Conservation (phyloP, 1,140 invertebrate genomes). For the Epicauta chinensis region DNA sequence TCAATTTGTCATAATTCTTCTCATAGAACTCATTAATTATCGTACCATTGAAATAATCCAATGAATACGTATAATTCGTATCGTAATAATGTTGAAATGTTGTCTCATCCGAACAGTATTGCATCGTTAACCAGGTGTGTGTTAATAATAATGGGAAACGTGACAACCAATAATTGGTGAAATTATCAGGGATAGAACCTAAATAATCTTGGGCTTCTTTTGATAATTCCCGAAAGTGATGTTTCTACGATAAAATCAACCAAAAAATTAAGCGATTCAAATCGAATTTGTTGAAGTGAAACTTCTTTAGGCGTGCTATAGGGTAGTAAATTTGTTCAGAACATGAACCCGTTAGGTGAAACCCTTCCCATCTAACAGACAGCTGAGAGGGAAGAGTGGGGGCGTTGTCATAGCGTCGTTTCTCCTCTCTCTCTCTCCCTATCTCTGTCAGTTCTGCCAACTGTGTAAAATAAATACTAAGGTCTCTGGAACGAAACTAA, state of each 20-base stretch:
- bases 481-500: too few species aligned
- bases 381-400: too few species aligned
- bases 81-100: slow-evolving; percentile 72
- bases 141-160: slow-evolving; percentile 83
- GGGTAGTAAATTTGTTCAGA: too few species aligned
- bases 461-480: too few species aligned
- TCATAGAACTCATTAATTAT: too few species aligned
- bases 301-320: too few species aligned
- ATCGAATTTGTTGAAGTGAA: not conserved
- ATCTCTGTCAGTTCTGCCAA: too few species aligned
- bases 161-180: slow-evolving; percentile 86
- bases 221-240: slow-evolving; percentile 91
- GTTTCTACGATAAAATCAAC: slow-evolving; percentile 63
- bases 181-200: slow-evolving; percentile 83
- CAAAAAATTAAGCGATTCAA: slow-evolving; percentile 1
- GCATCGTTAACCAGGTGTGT: slow-evolving; percentile 82
- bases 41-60: slow-evolving; percentile 10
- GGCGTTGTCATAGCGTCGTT: too few species aligned
- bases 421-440: too few species aligned
- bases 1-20: slow-evolving; percentile 8
- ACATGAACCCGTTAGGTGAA: too few species aligned
- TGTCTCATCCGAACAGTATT: slow-evolving; percentile 66
- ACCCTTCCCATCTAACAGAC: too few species aligned
- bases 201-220: slow-evolving; percentile 71
- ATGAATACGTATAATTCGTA: slow-evolving; percentile 48